These are phyloP conservation scores for Gnathonemus echidnorhynchus DNA, from an alignment of 2,113 vertebrate species.

Conservation along the genomic window DNA sequence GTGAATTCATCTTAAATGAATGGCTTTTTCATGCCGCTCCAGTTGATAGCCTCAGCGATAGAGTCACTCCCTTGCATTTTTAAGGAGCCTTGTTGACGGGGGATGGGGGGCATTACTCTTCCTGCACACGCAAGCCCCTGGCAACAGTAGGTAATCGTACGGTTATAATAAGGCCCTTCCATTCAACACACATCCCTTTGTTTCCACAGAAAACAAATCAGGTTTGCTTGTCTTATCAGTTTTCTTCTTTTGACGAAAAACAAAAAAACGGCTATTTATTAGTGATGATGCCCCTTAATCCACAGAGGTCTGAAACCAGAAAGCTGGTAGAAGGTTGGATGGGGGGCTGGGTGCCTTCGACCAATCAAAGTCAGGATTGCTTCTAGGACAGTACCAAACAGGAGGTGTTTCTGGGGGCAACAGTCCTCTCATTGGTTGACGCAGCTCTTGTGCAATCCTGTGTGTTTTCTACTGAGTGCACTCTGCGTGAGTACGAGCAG, in stretches of 20 bases:
- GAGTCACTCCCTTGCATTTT: neutral
- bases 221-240: slow-evolving; percentile 38
- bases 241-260: slow-evolving; percentile 51
- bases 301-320: slow-evolving; percentile 39
- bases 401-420: slow-evolving; percentile 64
- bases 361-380: slow-evolving; percentile 54
- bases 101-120: neutral
- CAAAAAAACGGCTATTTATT: slow-evolving; percentile 65
- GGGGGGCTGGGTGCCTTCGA: slow-evolving; percentile 12
- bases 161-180: slow-evolving; percentile 1
- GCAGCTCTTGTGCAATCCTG: slow-evolving; percentile 47
- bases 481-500: slow-evolving; percentile 45
- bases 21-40: neutral
- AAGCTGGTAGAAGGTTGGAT: slow-evolving; percentile 24
- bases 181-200: neutral
- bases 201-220: slow-evolving; percentile 1
- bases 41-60: neutral
- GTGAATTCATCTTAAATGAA: neutral
- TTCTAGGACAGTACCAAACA: slow-evolving; percentile 42
- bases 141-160: slow-evolving; percentile 13
- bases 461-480: slow-evolving; percentile 45
- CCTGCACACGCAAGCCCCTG: neutral
- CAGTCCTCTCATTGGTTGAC: slow-evolving; percentile 59
- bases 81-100: neutral
- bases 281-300: slow-evolving; percentile 63